Evolutionary conservation across 2,113 vertebrate species (phyloP).

Genomic region (Melospiza melodia): DNA sequence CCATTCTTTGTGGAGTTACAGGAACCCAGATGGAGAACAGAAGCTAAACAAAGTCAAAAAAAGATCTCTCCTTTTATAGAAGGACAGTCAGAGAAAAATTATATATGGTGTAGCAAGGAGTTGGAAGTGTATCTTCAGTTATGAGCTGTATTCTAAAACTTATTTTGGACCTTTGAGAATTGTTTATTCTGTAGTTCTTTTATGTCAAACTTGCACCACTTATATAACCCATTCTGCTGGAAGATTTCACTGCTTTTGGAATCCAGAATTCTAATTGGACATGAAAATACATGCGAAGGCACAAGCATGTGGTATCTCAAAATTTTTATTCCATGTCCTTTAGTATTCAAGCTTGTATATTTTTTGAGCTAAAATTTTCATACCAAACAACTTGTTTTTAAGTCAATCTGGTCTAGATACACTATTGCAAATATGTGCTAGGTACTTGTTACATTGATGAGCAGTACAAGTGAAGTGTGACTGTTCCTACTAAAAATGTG

Average conservation of each 20-base stretch:
- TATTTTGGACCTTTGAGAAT: not conserved
- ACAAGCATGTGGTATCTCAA: not conserved
- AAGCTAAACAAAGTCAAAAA: not conserved
- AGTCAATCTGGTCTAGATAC: slow-evolving; percentile 9
- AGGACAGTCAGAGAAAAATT: not conserved
- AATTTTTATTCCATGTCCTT: not conserved
- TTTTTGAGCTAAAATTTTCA: slow-evolving; percentile 30
- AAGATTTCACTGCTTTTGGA: not conserved
- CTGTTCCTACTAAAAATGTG: not conserved
- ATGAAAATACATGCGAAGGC: not conserved
- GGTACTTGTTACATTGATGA: slow-evolving; percentile 31
- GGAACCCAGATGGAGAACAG: not conserved
- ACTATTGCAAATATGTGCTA: not conserved
- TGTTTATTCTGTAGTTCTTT: not conserved
- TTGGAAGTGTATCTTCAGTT: not conserved
- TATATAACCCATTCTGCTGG: not conserved
- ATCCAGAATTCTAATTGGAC: not conserved
- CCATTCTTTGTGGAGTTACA: not conserved
- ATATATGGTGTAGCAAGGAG: not conserved
- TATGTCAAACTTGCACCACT: not conserved
- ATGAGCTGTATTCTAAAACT: not conserved
- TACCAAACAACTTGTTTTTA: slow-evolving; percentile 6
- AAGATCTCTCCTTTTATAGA: not conserved
- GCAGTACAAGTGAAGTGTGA: not conserved
- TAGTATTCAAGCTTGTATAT: not conserved